Evolutionary conservation across 2,113 vertebrate genomes (phyloP), one percentile per base, ranked within the genome.

Genomic region (Dicentrarchus labrax): DNA sequence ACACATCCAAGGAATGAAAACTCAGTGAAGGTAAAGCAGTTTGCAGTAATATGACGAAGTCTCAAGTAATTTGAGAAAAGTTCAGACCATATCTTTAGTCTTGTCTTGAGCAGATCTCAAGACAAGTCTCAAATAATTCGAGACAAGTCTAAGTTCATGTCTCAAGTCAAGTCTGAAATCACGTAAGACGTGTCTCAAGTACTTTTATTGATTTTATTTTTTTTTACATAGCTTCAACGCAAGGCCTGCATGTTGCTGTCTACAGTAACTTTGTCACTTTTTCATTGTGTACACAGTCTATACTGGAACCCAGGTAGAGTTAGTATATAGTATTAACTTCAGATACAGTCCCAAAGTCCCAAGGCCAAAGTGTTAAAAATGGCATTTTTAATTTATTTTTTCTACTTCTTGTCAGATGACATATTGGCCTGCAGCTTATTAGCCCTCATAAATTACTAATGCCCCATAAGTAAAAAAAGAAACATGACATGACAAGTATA

Each of bases 371-470:
- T 53, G 4, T 4, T 45, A 15, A 41, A 11, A 15, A 13, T 47
- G 0, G 4, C 13, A 19, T 59, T 73, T 78, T 41, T 11, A 76
- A 54, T 70, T 7, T 51, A 78, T 48, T 64, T 66, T 71, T 81
- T 70, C 72, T 75, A 11, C 76, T 62, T 65, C 72, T 60, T 76
- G 66, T 73, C n/a, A 66, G 45, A 78, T 60, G 66, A 66, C 62
- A 75, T 41, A 53, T 30, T 77, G 67, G 66, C 56, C 76, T 70
- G 30, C 24, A 78, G 59, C 24, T 67, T 72, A 66, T 80, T 59
- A 68, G 54, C 41, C 12, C 47, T 56, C 38, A 75, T 80, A 65
- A 66, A 88, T 88, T 21, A 9, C 53, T 48, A 53, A 83, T 79
- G 65, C 62, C 24, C 41, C 30, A 66, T 51, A 24, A 56, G 47